Conservation (phyloP, 2,888 invertebrate species). For the Agrenia bidenticulata region DNA sequence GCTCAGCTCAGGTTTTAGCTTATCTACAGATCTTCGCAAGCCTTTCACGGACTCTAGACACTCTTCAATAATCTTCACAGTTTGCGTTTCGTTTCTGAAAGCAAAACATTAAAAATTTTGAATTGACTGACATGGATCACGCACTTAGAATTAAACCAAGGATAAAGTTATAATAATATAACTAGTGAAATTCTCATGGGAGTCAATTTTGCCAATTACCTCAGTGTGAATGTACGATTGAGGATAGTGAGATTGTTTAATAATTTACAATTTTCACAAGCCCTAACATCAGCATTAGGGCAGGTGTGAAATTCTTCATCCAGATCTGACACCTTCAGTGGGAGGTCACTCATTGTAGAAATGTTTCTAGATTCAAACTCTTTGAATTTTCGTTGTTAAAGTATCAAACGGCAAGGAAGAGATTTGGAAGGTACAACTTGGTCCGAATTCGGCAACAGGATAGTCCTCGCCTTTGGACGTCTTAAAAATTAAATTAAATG, state of each 20-base stretch:
- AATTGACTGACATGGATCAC: neutral
- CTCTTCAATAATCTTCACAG: slow-evolving; percentile 44
- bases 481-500: too few species aligned
- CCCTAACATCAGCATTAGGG: slow-evolving; percentile 49
- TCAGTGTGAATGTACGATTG: slow-evolving; percentile 45
- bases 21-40: slow-evolving; percentile 43
- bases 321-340: slow-evolving; percentile 30
- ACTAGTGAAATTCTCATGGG: neutral
- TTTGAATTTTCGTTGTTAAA: too few species aligned
- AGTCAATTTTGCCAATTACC: slow-evolving; percentile 27
- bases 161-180: neutral
- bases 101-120: neutral
- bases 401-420: too few species aligned
- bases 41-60: slow-evolving; percentile 37
- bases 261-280: slow-evolving; percentile 52
- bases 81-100: slow-evolving; percentile 43
- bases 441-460: too few species aligned
- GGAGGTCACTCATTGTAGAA: slow-evolving; percentile 4
- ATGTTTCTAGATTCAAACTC: too few species aligned
- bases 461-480: too few species aligned
- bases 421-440: too few species aligned
- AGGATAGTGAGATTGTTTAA: slow-evolving; percentile 45
- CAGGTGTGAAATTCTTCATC: slow-evolving; percentile 50
- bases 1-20: slow-evolving; percentile 44
- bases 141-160: neutral